phyloP scores from a whole-genome alignment of 2,888 invertebrate species.

The Limnephilus lunatus region DNA sequence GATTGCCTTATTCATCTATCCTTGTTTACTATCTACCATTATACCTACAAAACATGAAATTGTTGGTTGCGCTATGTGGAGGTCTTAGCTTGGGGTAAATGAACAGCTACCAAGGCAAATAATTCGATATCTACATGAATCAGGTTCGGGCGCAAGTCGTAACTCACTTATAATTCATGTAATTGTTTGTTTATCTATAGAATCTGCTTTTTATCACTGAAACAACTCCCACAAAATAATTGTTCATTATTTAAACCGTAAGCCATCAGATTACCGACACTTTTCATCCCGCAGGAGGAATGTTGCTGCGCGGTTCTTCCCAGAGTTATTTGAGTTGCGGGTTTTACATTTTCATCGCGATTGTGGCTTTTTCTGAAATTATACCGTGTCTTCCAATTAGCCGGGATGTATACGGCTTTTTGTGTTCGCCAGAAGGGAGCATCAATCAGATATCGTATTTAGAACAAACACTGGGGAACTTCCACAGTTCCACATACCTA shows the following conservation, averaged over 20 bases:
- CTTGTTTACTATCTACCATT: background rate
- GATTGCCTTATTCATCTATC: too few species aligned
- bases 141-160: background rate
- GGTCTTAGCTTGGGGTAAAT: background rate
- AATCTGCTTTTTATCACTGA: background rate
- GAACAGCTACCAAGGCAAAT: background rate
- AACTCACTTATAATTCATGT: background rate
- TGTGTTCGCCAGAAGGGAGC: conserved; percentile 34
- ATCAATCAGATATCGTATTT: conserved; percentile 61
- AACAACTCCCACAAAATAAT: background rate
- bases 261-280: conserved; percentile 15
- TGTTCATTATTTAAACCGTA: background rate
- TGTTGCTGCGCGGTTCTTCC: background rate
- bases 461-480: conserved; percentile 29
- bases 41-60: background rate
- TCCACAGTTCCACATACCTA: background rate
- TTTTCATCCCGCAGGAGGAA: conserved; percentile 12
- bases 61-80: background rate
- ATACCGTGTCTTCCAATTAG: conserved; percentile 61
- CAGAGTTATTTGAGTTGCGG: conserved; percentile 51
- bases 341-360: conserved; percentile 53
- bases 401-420: conserved; percentile 45
- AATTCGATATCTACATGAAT: background rate
- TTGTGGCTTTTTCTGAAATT: conserved; percentile 52
- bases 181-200: background rate